Evolutionary conservation across 2,113 vertebrate species (phyloP), one percentile per base, ranked within the genome.

Genomic region (Pipra filicauda): DNA sequence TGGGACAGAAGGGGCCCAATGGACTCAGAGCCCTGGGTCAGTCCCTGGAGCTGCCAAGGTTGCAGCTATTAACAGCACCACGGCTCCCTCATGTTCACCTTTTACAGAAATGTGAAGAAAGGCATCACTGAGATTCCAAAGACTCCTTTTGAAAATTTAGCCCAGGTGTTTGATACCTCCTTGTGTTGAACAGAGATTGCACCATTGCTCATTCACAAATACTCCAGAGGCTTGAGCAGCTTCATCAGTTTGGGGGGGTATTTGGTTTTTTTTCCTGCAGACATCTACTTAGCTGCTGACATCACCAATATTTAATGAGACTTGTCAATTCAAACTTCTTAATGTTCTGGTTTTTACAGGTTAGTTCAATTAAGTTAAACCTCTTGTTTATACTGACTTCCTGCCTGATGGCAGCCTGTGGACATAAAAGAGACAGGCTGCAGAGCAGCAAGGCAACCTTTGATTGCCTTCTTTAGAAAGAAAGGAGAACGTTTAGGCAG

Each of bases 1-100:
- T 1, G 1, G 17, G 43, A 5, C 12, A 11, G 35, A 26, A 57
- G 13, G 52, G 28, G 43, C 9, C 33, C 57, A 9, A 2, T 3
- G 27, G 33, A 28, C 33, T 54, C 15, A 26, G 7, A 6, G 78
- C n/a, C 54, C n/a, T 62, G 30, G 0, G 8, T 11, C 48, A 41
- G 39, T 78, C 23, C 48, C 33, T n/a, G 12, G 9, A 43, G 4
- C 81, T 58, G 12, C 58, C 8, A 8, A 43, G 18, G n/a, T 48
- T 87, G 73, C 39, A 55, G 5, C 11, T 51, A 10, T 8, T 9
- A 33, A 5, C 24, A 75, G 58, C 58, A 51, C 48, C 5, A 0
- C 4, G 11, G 8, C 21, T 74, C 57, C 65, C 70, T 28, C 62
- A 8, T 8, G 15, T 12, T 2, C 52, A 64, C 35, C 43, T 67